Evolutionary conservation across 1,140 invertebrate genomes (phyloP), one percentile per base, ranked within the genome.

Genomic region (Meloidogyne exigua): DNA sequence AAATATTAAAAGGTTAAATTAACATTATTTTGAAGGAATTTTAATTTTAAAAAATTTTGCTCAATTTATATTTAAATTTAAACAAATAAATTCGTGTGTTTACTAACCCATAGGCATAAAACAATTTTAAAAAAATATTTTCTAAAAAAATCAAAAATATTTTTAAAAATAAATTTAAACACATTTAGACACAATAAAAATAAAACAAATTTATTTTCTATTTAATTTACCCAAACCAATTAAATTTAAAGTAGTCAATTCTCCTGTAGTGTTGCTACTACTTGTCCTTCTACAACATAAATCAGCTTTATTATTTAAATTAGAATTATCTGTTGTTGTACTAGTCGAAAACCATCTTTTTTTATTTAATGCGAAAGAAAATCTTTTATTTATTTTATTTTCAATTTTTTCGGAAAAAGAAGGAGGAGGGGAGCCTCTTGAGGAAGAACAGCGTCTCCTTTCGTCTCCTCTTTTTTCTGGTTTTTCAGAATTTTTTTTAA

Each of bases 321-420:
- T 57, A 57, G n/a, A n/a, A 57, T 57, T 57, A 9, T n/a, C 13
- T 57, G 2, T n/a, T 32, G 10, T 67, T 12, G 26, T 25, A 28
- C 28, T 39, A 18, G 49, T 28, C 0, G 72, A 73, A 73, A 73
- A 73, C 72, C 72, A 73, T 64, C 62, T 73, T 65, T 73, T 73
- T 28, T 49, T 62, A 32, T 73, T 73, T 62, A 73, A 39, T n/a
- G 72, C 72, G n/a, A 73, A 73, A 15, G 57, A 65, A 36, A 73
- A 73, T 18, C 72, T 44, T 32, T 36, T 32, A 11, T 23, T 23
- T 15, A 44, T 44, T 13, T 44, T 44, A 44, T 44, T 44, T 13
- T 15, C 13, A 44, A 15, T n/a, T 57, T 57, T n/a, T n/a, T 57
- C 49, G 5, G 1, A 7, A n/a, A 18, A 32, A 32, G 28, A 7